phyloP scores from a whole-genome alignment of 2,113 vertebrate genomes.

The Lonchura striata region DNA sequence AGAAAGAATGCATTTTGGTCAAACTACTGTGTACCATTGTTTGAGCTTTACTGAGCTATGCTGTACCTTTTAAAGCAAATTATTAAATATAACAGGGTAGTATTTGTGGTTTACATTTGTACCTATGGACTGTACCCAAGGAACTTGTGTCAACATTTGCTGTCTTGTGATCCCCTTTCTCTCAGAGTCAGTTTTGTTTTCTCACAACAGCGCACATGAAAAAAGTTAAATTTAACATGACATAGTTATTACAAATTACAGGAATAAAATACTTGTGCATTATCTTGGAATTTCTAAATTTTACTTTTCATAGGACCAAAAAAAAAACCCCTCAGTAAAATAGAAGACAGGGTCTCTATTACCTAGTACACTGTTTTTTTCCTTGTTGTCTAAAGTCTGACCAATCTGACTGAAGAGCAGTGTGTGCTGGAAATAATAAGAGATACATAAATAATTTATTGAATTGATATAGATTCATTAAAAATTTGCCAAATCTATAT shows the following conservation, averaged over 20 bases:
- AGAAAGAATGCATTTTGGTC: not conserved
- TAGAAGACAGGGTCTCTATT: not conserved
- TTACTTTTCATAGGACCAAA: not conserved
- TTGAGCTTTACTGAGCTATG: not conserved
- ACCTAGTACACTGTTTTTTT: not conserved
- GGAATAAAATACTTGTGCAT: not conserved
- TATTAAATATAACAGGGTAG: not conserved
- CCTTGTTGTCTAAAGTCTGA: not conserved
- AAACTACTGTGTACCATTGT: not conserved
- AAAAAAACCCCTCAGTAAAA: not conserved
- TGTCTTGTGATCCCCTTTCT: not conserved
- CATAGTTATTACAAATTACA: not conserved
- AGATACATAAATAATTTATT: not conserved
- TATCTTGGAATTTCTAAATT: not conserved
- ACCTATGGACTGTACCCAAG: not conserved
- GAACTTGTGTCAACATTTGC: not conserved
- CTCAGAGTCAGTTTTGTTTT: not conserved
- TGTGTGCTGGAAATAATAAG: not conserved
- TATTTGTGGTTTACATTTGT: not conserved
- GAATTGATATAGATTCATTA: not conserved
- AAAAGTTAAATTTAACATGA: not conserved
- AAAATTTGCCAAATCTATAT: not conserved
- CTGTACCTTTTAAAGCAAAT: not conserved
- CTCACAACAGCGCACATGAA: not conserved
- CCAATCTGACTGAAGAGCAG: not conserved